Evolutionary conservation across 2,888 invertebrate species (phyloP).

Genomic region (Orchestes rusci): DNA sequence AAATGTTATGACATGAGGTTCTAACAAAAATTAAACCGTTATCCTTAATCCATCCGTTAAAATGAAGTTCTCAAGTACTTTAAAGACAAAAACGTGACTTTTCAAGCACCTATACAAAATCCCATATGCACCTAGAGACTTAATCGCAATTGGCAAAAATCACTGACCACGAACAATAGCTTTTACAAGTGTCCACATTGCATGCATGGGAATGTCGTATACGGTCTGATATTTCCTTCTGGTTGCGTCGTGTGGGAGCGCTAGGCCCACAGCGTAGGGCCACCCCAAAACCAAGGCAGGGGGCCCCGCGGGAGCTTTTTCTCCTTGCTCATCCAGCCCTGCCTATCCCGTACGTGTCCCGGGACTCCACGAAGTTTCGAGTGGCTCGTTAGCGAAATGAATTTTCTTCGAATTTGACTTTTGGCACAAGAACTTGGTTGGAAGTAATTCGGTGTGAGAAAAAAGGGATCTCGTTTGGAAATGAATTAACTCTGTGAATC

Average conservation of each 20-base stretch:
- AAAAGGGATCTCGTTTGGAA: too few relatives aligned
- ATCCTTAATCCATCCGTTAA: too few relatives aligned
- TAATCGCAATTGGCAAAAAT: constrained; percentile 14
- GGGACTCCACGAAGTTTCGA: constrained; percentile 12
- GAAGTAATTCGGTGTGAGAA: constrained; percentile 22
- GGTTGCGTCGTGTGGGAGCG: constrained; percentile 38
- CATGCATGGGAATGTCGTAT: constrained; percentile 32
- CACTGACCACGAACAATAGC: constrained; percentile 18
- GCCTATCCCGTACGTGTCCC: constrained; percentile 14
- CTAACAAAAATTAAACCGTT: too few relatives aligned
- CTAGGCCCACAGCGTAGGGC: constrained; percentile 31
- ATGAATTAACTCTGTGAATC: too few relatives aligned
- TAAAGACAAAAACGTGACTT: constrained; percentile 9
- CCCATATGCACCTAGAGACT: constrained; percentile 8
- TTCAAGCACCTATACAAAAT: constrained; percentile 8
- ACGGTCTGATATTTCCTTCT: constrained; percentile 26
- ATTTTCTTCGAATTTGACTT: constrained; percentile 17
- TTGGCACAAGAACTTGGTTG: constrained; percentile 13
- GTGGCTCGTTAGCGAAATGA: constrained; percentile 17
- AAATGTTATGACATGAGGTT: too few relatives aligned
- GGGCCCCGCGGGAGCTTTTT: constrained; percentile 20
- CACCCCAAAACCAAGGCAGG: constrained; percentile 26
- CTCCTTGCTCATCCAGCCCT: constrained; percentile 22
- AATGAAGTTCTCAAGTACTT: too few relatives aligned
- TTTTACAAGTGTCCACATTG: constrained; percentile 17